Evolutionary conservation across 2,113 vertebrate genomes (phyloP), one percentile per base, ranked within the genome.

Genomic region (Dascyllus trimaculatus): DNA sequence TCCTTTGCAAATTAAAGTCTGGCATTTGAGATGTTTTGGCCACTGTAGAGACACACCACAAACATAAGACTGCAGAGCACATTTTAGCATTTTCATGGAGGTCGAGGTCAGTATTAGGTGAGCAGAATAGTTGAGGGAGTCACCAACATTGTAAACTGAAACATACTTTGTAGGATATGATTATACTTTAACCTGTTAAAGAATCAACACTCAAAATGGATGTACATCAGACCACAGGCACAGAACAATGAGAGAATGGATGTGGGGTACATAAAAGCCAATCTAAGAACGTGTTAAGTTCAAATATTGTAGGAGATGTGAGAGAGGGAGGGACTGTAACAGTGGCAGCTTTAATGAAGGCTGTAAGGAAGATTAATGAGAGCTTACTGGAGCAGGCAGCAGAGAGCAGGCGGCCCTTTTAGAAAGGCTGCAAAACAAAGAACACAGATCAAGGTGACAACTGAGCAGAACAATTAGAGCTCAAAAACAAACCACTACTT

Each of bases 311-410:
- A 24, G 19, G 71, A 21, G 49, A 56, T 46, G 19, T 6, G 25
- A 57, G 43, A n/a, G 43, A 59, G 40, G 15, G 45, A 52, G 32
- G 52, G 52, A 26, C 43, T 26, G 64, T 18, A 13, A 83, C 76
- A 69, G 89, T 67, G 90, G 85, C 84, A 79, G 79, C 62, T 91
- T 90, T 93, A 92, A 94, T 90, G 84, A 91, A 78, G 84, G 80
- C 48, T 86, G 87, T 91, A 91, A 92, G 91, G 85, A 93, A 93
- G 93, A 95, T 92, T 90, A 93, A 95, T 90, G 86, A 51, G 56
- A 79, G 79, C 61, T 90, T 74, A 89, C 78, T 90, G 90, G 85
- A 85, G 69, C 78, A 81, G 87, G 82, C 84, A 85, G 78, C 78
- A 64, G 65, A 58, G 68, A 35, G 56, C 3, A 19, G 84, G 74